These are phyloP conservation scores for Bubalus kerabau DNA, from an alignment of 2,113 vertebrate species.

Conservation along the genomic window DNA sequence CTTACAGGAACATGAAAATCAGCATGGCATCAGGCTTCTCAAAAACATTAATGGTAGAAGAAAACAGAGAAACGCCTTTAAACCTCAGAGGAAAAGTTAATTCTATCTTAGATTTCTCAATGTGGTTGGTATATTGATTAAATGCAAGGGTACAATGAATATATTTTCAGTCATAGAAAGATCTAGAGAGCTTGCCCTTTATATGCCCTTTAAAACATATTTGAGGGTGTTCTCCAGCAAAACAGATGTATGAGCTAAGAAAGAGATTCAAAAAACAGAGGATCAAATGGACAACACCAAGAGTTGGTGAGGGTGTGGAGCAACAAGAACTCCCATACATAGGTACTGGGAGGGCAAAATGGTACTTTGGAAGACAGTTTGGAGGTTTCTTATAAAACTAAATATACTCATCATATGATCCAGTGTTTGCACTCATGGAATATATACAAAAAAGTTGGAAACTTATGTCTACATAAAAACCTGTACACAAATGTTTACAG, in stretches of 20 bases:
- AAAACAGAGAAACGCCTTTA: neutral
- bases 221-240: neutral
- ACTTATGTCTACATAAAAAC: neutral
- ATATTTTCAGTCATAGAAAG: neutral
- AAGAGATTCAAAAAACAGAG: neutral
- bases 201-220: neutral
- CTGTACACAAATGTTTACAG: neutral
- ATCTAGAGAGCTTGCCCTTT: neutral
- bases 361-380: neutral
- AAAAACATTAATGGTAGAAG: neutral
- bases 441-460: neutral
- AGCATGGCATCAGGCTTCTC: neutral
- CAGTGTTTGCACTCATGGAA: neutral
- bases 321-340: neutral
- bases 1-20: neutral
- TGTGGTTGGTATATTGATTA: neutral
- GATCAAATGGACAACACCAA: neutral
- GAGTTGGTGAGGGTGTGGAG: neutral
- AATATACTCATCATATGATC: neutral
- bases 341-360: neutral
- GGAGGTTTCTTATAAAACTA: neutral
- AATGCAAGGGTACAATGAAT: neutral
- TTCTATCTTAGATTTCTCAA: neutral
- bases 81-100: neutral
- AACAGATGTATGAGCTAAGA: neutral